Percentiles rank a stretch among this genome's conserved stretches.
These are phyloP conservation scores for Panthera leo DNA, from an alignment of 2,113 vertebrate genomes.

Conservation along the genomic window DNA sequence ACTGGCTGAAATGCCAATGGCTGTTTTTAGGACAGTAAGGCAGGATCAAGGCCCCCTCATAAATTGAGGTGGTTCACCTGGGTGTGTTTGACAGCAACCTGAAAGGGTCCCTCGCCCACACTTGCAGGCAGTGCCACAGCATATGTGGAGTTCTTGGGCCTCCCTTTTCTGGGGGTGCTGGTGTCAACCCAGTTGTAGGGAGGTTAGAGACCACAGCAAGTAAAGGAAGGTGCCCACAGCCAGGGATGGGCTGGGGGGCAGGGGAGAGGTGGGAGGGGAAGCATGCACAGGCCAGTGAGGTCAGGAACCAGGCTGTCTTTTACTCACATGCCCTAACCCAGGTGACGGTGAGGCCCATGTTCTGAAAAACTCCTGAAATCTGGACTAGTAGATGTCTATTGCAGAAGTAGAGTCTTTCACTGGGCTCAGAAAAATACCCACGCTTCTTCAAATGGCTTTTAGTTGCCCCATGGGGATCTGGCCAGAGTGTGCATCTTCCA, in stretches of 20 bases:
- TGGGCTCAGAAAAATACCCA: neutral
- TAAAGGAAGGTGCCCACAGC: neutral
- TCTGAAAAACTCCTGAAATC: neutral
- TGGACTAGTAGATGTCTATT: too few relatives aligned
- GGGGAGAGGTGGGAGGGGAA: neutral
- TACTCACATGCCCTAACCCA: rapidly evolving
- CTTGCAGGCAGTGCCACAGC: neutral
- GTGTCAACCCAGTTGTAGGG: neutral
- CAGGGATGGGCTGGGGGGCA: neutral
- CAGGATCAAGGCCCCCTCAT: neutral
- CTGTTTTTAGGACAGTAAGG: neutral
- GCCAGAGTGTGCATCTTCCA: too few relatives aligned
- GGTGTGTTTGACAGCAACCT: rapidly evolving
- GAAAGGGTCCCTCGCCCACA: neutral
- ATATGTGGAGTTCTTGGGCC: neutral
- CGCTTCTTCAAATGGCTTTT: neutral
- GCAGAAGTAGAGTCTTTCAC: neutral
- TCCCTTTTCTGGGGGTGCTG: neutral
- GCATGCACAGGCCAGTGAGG: too few relatives aligned
- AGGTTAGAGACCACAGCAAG: neutral
- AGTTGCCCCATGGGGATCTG: neutral
- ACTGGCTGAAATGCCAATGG: neutral
- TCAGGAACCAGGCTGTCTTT: neutral
- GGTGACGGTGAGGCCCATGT: neutral
- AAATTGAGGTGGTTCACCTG: neutral